Evolutionary conservation across 2,113 vertebrate species (phyloP).

Genomic region (Poicephalus meyeri): DNA sequence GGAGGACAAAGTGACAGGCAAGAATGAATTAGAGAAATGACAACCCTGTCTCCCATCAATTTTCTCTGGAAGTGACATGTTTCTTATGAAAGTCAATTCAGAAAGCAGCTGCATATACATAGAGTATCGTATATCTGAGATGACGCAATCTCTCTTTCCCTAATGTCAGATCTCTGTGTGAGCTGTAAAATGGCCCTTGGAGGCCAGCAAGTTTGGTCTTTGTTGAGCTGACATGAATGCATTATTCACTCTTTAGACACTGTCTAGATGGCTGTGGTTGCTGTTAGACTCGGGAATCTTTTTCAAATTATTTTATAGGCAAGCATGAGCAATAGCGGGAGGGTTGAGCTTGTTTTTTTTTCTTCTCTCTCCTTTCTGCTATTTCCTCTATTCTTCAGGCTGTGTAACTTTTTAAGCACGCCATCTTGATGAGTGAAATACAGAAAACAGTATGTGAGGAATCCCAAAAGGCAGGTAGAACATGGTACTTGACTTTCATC

Average conservation of each 20-base stretch:
- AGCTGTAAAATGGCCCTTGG: neutral
- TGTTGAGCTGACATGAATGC: neutral
- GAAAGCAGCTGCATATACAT: neutral
- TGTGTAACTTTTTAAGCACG: neutral
- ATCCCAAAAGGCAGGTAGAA: neutral
- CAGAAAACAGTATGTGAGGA: rapidly evolving
- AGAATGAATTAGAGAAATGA: neutral
- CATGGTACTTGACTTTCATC: neutral
- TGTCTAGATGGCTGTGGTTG: neutral
- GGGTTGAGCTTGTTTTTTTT: neutral
- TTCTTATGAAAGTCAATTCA: constrained; percentile 20
- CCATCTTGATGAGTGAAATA: neutral
- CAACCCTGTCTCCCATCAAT: neutral
- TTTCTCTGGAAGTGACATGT: neutral
- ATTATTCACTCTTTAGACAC: neutral
- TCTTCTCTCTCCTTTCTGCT: neutral
- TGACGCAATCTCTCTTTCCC: constrained; percentile 4
- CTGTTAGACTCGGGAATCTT: neutral
- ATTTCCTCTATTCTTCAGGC: neutral
- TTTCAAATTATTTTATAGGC: neutral
- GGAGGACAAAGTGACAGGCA: neutral
- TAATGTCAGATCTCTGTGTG: neutral
- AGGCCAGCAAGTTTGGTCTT: neutral
- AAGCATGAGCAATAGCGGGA: neutral
- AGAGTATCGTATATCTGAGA: neutral